phyloP scores from a whole-genome alignment of 2,888 invertebrate genomes.

The Clivina fossor region DNA sequence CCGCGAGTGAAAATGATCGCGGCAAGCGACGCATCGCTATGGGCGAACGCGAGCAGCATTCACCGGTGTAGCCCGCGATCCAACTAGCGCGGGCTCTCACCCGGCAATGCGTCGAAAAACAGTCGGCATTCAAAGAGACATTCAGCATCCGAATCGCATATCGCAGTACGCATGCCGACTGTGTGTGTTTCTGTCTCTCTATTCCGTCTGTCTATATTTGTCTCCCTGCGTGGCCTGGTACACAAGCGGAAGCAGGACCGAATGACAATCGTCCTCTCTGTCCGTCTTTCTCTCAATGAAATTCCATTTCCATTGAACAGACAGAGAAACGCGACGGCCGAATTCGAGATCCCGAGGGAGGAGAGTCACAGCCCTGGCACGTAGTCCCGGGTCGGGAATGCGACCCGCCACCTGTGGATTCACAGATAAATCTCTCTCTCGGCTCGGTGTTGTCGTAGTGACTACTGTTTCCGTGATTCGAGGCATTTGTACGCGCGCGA shows the following conservation, averaged over 20 bases:
- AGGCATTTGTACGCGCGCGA: constrained; percentile 40
- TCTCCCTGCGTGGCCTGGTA: no score
- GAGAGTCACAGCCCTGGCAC: constrained; percentile 44
- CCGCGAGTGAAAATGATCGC: not conserved
- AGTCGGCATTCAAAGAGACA: constrained; percentile 27
- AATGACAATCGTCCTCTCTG: no score
- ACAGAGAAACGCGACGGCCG: constrained; percentile 46
- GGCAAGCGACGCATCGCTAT: constrained; percentile 7
- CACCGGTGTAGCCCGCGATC: not conserved
- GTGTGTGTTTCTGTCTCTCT: no score
- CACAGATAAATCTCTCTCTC: constrained; percentile 50
- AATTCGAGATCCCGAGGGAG: constrained; percentile 47
- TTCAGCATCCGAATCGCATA: constrained; percentile 30
- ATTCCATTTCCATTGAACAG: constrained; percentile 50
- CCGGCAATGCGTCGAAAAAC: constrained; percentile 17
- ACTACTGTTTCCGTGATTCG: constrained; percentile 40
- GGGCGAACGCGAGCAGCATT: constrained; percentile 1
- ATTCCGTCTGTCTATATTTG: no score
- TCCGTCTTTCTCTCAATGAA: constrained; percentile 23
- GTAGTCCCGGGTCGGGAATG: constrained; percentile 37
- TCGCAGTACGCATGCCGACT: constrained; percentile 49
- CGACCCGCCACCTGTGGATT: constrained; percentile 53
- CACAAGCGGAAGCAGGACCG: no score
- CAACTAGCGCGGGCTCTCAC: constrained; percentile 8
- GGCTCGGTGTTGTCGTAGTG: constrained; percentile 32